These are phyloP conservation scores for Aptenodytes patagonicus DNA, from an alignment of 2,113 vertebrate genomes.

Conservation along the genomic window DNA sequence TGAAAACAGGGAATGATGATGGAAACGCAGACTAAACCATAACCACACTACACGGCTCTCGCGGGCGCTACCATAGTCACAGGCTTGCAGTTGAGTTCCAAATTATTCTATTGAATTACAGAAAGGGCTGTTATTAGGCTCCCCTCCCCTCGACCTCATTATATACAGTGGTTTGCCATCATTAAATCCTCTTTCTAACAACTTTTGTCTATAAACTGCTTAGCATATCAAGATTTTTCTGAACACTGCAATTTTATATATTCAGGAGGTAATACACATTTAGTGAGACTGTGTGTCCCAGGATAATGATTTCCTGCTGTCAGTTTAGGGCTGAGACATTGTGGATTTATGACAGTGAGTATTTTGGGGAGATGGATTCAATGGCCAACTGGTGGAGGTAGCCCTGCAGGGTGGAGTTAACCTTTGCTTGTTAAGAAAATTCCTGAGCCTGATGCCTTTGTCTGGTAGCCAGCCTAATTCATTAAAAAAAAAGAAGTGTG, in stretches of 20 bases:
- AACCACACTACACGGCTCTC: background rate
- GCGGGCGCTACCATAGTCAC: fast-evolving
- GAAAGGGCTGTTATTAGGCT: background rate
- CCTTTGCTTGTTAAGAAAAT: background rate
- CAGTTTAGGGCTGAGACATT: background rate
- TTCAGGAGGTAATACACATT: background rate
- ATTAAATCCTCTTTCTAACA: background rate
- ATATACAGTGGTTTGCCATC: background rate
- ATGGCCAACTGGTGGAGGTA: background rate
- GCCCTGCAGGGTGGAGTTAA: background rate
- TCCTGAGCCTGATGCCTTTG: background rate
- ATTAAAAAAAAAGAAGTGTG: too few species aligned
- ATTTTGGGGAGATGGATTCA: background rate
- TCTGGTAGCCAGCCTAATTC: background rate
- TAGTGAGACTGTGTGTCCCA: background rate
- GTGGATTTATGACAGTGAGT: background rate
- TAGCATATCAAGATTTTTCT: background rate
- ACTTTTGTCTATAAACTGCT: background rate
- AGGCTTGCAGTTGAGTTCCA: slow-evolving; percentile 5
- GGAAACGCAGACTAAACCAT: background rate
- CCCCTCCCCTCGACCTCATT: background rate
- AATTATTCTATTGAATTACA: slow-evolving; percentile 29
- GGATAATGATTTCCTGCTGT: background rate
- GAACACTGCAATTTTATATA: background rate
- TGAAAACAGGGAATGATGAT: background rate